Base-by-base conservation (phyloP, 2,113 vertebrate genomes). In the Caloenas nicobarica region DNA sequence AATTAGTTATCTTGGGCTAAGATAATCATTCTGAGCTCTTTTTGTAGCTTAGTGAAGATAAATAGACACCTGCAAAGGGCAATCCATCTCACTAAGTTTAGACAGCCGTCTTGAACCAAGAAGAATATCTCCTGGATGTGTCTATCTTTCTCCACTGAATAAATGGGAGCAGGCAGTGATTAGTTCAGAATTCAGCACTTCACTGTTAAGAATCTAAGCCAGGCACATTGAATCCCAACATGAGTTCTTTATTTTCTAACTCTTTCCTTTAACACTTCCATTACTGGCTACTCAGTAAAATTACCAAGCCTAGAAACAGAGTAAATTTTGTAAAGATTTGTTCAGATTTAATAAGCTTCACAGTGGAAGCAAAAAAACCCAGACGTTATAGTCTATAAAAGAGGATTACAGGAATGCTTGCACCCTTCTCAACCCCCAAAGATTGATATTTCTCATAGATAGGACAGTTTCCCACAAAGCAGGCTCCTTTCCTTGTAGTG, bases 21-120 rank as follows among this genome's bases (percentile, higher is more conserved):
- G 60, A 84, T 81, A 86, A 88, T 86, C 15, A 89, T 50, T 38
- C 25, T 60, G 44, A 29, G 7, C 19, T 71, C 42, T 78, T 94
- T 78, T 65, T 65, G 31, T 46, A 74, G 8, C 12, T 88, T 86
- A 86, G 69, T 92, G 86, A 92, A 94, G 91, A 89, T 86, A 91
- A 95, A 95, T 84, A 74, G 42, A 77, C 21, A 71, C 12, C 29
- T 68, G 56, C 33, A 81, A 92, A 81, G 16, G 21, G 25, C 60
- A 84, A 86, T 92, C 26, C 2, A 8, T 93, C 80, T 83, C 88
- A 81, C 42, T 71, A 60, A 83, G 25, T 91, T 84, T 70, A 64
- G 42, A 62, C 51, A 91, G 48, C 57, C 38, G 68, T 71, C 61
- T n/a, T 74, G 51, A 91, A 21, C 56, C 38, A 88, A 71, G 34